These are phyloP conservation scores for Telmatochromis sp. DNA, from an alignment of 2,113 vertebrate species.

Conservation along the genomic window DNA sequence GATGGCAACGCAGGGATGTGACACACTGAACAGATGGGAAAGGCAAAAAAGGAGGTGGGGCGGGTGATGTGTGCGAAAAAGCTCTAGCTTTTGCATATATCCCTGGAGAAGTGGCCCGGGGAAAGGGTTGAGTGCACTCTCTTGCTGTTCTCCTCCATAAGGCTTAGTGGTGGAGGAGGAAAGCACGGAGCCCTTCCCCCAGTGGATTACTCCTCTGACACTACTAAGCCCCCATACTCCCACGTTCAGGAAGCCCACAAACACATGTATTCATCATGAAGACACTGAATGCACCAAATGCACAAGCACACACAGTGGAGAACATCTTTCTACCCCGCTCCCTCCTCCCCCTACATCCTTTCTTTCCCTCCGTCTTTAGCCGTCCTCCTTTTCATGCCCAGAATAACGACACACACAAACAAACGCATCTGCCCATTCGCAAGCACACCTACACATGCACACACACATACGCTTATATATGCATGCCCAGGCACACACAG, in stretches of 20 bases:
- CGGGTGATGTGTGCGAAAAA: conserved; percentile 38
- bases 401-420: neutral
- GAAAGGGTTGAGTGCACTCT: conserved; percentile 52
- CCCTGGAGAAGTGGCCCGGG: conserved; percentile 48
- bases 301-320: neutral
- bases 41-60: neutral
- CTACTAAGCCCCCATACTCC: conserved; percentile 59
- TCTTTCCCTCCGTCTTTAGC: neutral
- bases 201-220: conserved; percentile 61
- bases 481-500: neutral
- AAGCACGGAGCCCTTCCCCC: conserved; percentile 56
- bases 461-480: neutral
- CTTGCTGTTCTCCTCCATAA: conserved; percentile 46
- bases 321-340: neutral
- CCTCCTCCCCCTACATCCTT: neutral
- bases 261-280: conserved; percentile 56
- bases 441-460: neutral
- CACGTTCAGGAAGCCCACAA: conserved; percentile 42
- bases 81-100: conserved; percentile 46
- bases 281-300: conserved; percentile 16
- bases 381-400: conserved; percentile 1
- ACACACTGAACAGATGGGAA: conserved; percentile 58
- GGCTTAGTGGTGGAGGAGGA: conserved; percentile 50
- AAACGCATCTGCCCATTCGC: neutral
- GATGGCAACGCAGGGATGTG: conserved; percentile 31